Evolutionary conservation across 2,113 vertebrate genomes (phyloP).

Genomic region (Propithecus coquereli): DNA sequence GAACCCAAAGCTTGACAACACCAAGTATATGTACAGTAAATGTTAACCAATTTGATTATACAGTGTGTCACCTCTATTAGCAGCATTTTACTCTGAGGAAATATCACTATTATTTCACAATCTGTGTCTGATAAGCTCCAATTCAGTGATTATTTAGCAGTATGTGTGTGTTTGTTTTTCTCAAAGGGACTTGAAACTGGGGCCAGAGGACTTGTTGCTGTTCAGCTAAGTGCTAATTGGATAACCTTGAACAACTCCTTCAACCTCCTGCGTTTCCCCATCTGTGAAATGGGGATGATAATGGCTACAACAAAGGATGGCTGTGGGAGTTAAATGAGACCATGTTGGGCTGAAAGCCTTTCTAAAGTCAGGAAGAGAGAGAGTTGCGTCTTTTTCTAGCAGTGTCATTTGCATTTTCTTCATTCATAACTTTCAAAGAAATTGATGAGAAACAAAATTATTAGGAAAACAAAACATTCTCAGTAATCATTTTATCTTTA

Average conservation of each 20-base stretch:
- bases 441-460: background rate
- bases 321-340: background rate
- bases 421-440: background rate
- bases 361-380: background rate
- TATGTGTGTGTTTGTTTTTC: background rate
- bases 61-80: background rate
- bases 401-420: conserved; percentile 1
- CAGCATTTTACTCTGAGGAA: background rate
- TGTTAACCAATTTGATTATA: background rate
- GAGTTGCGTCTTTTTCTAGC: background rate
- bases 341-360: background rate
- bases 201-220: background rate
- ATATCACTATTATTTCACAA: background rate
- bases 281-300: background rate
- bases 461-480: background rate
- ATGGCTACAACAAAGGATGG: background rate
- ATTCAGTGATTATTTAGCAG: background rate
- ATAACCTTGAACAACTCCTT: background rate
- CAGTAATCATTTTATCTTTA: background rate
- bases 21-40: background rate
- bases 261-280: background rate
- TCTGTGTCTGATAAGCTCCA: background rate
- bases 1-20: background rate
- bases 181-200: background rate
- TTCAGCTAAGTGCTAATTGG: background rate